Evolutionary conservation across 2,888 invertebrate species (phyloP).

Genomic region (Heteromurus nitidus): DNA sequence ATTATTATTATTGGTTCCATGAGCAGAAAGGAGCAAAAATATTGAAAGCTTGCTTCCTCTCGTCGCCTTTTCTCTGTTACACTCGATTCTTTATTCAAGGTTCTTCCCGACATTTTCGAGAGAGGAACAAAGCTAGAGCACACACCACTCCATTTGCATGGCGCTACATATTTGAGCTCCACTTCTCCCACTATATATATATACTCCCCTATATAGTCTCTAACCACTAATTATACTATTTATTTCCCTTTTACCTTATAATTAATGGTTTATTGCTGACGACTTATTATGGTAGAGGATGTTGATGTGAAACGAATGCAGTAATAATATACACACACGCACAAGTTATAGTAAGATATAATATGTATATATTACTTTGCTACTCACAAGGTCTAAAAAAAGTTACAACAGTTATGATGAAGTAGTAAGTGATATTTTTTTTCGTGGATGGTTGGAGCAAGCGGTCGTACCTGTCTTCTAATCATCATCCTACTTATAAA

Average conservation of each 20-base stretch:
- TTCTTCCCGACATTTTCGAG: too few relatives aligned
- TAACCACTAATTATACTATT: slow-evolving; percentile 54
- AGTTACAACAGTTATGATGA: slow-evolving; percentile 40
- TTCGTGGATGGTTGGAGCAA: neutral
- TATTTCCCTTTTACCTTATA: slow-evolving; percentile 42
- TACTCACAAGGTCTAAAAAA: slow-evolving; percentile 6
- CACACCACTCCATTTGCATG: neutral
- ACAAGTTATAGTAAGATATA: neutral
- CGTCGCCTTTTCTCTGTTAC: neutral
- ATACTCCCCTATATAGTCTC: neutral
- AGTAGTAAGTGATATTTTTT: neutral
- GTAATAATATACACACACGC: slow-evolving; percentile 4
- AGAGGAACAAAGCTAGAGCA: neutral
- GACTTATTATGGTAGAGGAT: neutral
- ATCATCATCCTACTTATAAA: neutral
- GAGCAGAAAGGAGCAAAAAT: neutral
- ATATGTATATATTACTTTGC: neutral
- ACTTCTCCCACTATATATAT: neutral
- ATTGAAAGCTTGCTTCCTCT: neutral
- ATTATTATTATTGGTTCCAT: neutral
- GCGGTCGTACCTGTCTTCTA: neutral
- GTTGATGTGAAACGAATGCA: neutral
- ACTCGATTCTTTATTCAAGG: neutral
- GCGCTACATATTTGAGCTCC: neutral
- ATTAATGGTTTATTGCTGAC: slow-evolving; percentile 42